Base-by-base conservation (phyloP, 2,113 vertebrate genomes). In the Alosa alosa region DNA sequence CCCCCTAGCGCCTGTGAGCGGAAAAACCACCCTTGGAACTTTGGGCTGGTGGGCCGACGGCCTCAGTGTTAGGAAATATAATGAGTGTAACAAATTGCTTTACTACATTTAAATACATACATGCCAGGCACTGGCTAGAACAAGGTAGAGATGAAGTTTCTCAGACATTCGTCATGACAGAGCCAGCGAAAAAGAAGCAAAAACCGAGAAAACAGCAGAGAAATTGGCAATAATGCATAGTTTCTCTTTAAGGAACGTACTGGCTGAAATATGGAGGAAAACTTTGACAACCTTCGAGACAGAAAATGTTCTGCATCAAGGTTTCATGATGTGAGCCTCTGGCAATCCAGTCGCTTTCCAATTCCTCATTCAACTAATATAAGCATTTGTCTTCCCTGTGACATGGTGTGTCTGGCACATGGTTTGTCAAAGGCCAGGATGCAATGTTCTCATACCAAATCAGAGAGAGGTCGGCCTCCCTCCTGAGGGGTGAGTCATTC, bases 401-500 rank as follows among this genome's bases (percentile, higher is more conserved):
- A 78, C 72, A 78, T 78, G 72, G 72, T 39, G 64, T 78, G 15
- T 78, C 72, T 41, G 36, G 31, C 13, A 39, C 72, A 41, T 60
- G 11, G 8, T 78, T 78, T 78, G 25, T 78, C 72, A 78, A 18
- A 10, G 31, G 10, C 72, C 15, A 10, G 36, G 31, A 78, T 39
- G 31, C 72, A 75, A 39, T 36, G 68, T 75, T 78, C 72, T 36
- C 11, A 4, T 36, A 36, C 36, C 31, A 39, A 39, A 78, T 78
- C 39, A 18, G 72, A 17, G 64, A 11, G n/a, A 68, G n/a, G 20
- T 60, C 25, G 7, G 25, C 11, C 25, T 6, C n/a, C 31, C 72
- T 39, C 72, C 72, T 78, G 72, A 78, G 25, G 72, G 31, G 25
- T 78, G 72, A 78, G 9, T 78, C 72, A 78, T 78, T 78, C 72